Percentiles rank a stretch among this genome's conserved stretches.
phyloP scores from a whole-genome alignment of 2,888 invertebrate genomes.

The Drosophila lacicola region DNA sequence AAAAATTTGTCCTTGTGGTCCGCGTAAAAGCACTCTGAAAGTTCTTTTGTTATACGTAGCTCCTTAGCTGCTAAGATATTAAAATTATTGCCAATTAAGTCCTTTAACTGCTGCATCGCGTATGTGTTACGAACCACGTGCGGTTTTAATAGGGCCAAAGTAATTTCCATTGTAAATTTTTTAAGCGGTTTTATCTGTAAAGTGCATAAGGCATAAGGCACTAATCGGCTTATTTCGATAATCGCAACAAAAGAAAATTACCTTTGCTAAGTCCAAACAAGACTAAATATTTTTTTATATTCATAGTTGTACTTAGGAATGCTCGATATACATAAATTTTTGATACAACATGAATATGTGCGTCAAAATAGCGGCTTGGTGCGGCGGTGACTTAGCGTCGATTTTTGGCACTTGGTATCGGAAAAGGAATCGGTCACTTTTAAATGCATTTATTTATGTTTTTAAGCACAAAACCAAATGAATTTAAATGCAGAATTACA shows the following conservation, averaged over 20 bases:
- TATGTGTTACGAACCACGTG: constrained; percentile 92
- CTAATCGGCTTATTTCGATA: no score
- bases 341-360: not conserved
- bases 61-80: constrained; percentile 90
- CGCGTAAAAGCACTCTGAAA: constrained; percentile 91
- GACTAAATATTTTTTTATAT: no score
- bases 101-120: constrained; percentile 89
- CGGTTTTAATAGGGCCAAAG: constrained; percentile 94
- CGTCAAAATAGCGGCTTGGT: not conserved
- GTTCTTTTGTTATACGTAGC: constrained; percentile 87
- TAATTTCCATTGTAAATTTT: constrained; percentile 87
- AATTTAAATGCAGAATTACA: no score
- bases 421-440: no score
- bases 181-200: not conserved
- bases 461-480: no score
- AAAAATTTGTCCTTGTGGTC: constrained; percentile 94
- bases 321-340: not conserved
- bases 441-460: no score
- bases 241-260: no score
- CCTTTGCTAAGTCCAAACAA: no score
- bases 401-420: no score
- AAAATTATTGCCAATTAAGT: constrained; percentile 90
- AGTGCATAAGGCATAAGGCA: not conserved
- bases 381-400: no score
- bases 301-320: not conserved